Conservation (phyloP, 2,113 vertebrate species). For the Sylvia atricapilla region DNA sequence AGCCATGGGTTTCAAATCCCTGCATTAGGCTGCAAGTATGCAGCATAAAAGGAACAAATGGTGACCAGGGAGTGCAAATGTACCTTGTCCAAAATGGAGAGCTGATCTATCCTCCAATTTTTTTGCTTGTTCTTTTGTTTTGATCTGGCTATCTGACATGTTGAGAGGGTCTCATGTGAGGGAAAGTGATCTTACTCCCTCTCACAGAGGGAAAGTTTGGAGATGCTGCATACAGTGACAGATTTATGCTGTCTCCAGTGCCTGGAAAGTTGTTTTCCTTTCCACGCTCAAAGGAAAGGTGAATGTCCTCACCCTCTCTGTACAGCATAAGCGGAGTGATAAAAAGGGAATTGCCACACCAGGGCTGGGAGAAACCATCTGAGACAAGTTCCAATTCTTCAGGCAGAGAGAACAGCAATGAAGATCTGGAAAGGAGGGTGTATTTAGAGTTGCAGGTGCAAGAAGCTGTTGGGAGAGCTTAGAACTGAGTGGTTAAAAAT, state of each 20-base stretch:
- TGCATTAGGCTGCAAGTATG: background rate
- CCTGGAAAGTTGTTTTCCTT: background rate
- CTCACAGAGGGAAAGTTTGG: background rate
- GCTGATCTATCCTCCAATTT: background rate
- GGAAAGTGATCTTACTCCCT: background rate
- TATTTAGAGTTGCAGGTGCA: background rate
- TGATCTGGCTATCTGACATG: background rate
- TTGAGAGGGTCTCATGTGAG: background rate
- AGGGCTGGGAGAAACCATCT: background rate
- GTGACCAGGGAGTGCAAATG: rapidly evolving
- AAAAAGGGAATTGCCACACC: background rate
- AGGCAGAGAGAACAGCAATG: background rate
- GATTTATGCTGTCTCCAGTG: background rate
- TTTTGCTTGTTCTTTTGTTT: background rate
- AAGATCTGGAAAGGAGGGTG: background rate
- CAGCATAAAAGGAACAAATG: background rate
- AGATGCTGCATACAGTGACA: background rate
- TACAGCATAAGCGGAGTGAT: background rate
- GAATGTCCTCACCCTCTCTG: background rate
- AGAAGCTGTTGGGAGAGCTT: background rate
- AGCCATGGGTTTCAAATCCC: background rate
- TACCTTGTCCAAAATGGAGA: rapidly evolving
- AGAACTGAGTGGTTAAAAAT: background rate
- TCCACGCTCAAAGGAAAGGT: background rate
- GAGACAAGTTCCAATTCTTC: background rate